These are phyloP conservation scores for Aselliscus stoliczkanus DNA, from an alignment of 2,797 vertebrate species.

Conservation along the genomic window DNA sequence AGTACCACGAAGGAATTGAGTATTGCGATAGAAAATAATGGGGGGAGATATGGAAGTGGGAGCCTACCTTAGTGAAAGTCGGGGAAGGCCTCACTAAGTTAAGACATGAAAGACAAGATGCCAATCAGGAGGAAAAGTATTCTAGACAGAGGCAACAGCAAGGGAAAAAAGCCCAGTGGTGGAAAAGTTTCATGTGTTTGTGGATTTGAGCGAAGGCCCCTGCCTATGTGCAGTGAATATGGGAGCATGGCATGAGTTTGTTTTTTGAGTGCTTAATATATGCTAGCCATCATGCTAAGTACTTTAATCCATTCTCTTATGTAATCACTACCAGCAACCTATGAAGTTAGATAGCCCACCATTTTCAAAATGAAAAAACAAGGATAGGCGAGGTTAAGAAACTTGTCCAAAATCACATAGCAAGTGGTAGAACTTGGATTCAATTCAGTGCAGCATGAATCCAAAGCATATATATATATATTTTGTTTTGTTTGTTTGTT, in stretches of 20 bases:
- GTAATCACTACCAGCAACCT: background rate
- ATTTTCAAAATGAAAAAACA: conserved; percentile 32
- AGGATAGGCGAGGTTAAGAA: background rate
- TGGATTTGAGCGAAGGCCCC: background rate
- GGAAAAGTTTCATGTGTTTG: background rate
- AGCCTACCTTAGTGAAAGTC: background rate
- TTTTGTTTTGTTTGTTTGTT: no score
- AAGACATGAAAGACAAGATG: background rate
- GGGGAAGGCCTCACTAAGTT: background rate
- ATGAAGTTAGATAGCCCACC: background rate
- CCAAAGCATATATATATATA: background rate
- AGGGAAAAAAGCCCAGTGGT: background rate
- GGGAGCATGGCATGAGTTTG: background rate
- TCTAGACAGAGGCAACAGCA: background rate
- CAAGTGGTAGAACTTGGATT: background rate
- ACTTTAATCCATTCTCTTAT: background rate
- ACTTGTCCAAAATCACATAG: conserved; percentile 9
- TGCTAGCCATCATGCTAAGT: background rate
- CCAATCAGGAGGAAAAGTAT: background rate
- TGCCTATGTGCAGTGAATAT: background rate
- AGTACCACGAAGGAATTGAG: background rate
- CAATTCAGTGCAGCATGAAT: background rate
- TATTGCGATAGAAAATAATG: background rate
- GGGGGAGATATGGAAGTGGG: background rate
- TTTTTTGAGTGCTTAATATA: conserved; percentile 2